Conservation (phyloP, 2,113 vertebrate species). For the Tenebrosternarchus preto region DNA sequence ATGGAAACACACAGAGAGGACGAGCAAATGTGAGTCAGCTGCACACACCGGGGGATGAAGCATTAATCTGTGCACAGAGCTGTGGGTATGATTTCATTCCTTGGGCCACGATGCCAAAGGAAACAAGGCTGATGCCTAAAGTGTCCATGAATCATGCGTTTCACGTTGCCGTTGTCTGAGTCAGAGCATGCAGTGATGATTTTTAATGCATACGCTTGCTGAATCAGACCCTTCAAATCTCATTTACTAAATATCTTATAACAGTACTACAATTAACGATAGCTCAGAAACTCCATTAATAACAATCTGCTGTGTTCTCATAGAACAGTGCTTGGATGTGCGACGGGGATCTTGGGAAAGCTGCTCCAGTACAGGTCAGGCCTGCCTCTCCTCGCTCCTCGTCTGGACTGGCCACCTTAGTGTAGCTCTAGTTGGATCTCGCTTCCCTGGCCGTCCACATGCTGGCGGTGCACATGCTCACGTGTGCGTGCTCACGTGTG, state of each 20-base stretch:
- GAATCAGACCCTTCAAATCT: neutral
- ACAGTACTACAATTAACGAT: neutral
- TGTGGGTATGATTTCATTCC: constrained; percentile 34
- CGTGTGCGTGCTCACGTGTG: constrained; percentile 80
- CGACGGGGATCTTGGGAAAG: neutral
- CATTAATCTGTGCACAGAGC: neutral
- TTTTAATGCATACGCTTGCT: neutral
- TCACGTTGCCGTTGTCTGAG: neutral
- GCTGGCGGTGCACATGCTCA: no score
- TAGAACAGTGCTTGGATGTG: neutral
- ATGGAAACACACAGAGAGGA: neutral
- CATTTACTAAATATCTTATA: neutral
- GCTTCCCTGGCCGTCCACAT: constrained; percentile 29
- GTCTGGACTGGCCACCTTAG: neutral
- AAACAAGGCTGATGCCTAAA: neutral
- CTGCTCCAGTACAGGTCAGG: neutral
- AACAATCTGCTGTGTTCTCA: neutral
- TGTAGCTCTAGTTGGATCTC: constrained; percentile 6
- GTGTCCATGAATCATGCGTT: constrained; percentile 18
- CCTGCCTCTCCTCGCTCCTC: neutral
- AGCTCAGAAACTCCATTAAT: neutral
- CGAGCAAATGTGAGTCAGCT: neutral
- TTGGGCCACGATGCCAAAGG: neutral
- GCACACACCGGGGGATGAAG: neutral
- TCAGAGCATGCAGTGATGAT: neutral